These are phyloP conservation scores for Galbula dea DNA, from an alignment of 2,113 vertebrate genomes.

Conservation along the genomic window DNA sequence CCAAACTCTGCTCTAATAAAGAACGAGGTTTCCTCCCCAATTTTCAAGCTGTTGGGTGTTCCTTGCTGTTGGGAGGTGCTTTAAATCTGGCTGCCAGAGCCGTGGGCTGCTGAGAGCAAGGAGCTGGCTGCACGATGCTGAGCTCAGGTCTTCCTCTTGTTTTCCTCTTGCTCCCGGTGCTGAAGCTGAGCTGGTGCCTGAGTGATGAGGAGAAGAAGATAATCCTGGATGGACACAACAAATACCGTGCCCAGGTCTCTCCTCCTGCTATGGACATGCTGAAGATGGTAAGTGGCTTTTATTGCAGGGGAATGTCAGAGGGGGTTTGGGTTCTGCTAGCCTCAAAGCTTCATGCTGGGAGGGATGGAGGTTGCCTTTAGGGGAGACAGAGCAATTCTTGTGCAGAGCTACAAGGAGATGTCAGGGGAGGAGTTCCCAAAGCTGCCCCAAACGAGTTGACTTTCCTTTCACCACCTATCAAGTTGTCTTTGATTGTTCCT, in stretches of 20 bases:
- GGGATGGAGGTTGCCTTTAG: neutral
- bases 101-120: constrained; percentile 56
- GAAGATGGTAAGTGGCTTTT: constrained; percentile 72
- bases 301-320: neutral
- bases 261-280: constrained; percentile 72
- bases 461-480: neutral
- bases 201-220: constrained; percentile 58
- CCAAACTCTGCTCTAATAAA: constrained; percentile 10
- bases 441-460: neutral
- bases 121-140: constrained; percentile 66
- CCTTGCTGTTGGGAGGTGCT: constrained; percentile 70
- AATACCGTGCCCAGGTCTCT: constrained; percentile 63
- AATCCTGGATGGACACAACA: constrained; percentile 71
- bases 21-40: constrained; percentile 47
- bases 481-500: neutral
- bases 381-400: neutral
- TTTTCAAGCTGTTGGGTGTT: constrained; percentile 72
- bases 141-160: constrained; percentile 29
- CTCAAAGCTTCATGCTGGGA: fast-evolving
- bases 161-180: constrained; percentile 49
- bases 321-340: neutral
- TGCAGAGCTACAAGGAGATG: neutral
- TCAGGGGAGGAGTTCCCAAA: fast-evolving
- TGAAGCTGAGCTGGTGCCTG: constrained; percentile 47
- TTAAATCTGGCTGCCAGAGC: constrained; percentile 74